Conservation (phyloP, 2,113 vertebrate genomes). For the Caretta caretta region DNA sequence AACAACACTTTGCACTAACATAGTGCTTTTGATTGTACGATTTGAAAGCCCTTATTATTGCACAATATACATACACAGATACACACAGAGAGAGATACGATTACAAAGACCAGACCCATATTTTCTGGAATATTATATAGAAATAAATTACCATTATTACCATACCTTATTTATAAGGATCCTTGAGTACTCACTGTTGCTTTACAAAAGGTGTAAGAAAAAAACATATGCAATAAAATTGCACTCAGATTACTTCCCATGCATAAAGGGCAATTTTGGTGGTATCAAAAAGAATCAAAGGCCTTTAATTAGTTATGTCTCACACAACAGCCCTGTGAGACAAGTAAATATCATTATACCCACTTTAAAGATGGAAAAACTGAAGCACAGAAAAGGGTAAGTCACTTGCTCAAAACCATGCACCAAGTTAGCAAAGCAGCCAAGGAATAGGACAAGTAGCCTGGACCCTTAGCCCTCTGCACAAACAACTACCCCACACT, state of each 20-base stretch:
- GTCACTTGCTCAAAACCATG: not conserved
- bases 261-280: not conserved
- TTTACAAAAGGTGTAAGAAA: not conserved
- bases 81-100: not conserved
- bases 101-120: not conserved
- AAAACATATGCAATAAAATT: not conserved
- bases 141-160: not conserved
- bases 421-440: not conserved
- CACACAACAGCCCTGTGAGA: not conserved
- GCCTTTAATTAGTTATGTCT: not conserved
- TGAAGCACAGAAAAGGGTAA: not conserved
- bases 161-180: not conserved
- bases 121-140: not conserved
- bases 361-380: not conserved
- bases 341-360: not conserved
- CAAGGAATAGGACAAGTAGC: not conserved
- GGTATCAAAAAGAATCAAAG: not conserved
- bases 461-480: not conserved
- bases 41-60: not conserved
- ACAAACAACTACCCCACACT: not conserved
- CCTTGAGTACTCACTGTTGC: not conserved
- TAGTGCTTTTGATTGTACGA: fast-evolving
- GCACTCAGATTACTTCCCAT: not conserved
- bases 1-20: not conserved
- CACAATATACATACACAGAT: not conserved